Evolutionary conservation across 2,797 vertebrate genomes (phyloP).

Genomic region (Oreortyx pictus): DNA sequence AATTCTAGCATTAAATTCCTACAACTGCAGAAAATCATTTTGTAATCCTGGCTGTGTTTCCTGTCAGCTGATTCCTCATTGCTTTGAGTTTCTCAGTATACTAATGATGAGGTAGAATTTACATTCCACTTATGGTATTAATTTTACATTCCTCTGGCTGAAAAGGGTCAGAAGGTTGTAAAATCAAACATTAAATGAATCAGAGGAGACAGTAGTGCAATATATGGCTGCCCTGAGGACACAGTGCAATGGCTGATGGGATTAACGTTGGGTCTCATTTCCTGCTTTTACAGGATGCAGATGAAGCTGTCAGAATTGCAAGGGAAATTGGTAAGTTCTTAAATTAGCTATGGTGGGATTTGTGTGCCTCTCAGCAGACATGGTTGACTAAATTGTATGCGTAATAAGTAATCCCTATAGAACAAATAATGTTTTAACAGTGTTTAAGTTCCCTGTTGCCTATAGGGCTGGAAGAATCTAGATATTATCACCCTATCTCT

Average conservation of each 20-base stretch:
- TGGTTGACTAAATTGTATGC: constrained; percentile 80
- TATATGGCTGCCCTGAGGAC: constrained; percentile 85
- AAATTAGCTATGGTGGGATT: constrained; percentile 84
- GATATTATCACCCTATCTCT: constrained; percentile 30
- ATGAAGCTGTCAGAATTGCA: constrained; percentile 96
- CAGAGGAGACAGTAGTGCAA: constrained; percentile 85
- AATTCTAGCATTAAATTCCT: constrained; percentile 82
- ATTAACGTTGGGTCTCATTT: constrained; percentile 84
- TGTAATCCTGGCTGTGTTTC: constrained; percentile 79
- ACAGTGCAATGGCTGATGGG: constrained; percentile 83
- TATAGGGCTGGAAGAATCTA: constrained; percentile 61
- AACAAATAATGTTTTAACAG: constrained; percentile 80
- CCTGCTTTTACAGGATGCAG: constrained; percentile 88
- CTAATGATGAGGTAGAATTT: constrained; percentile 86
- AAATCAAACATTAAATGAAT: constrained; percentile 88
- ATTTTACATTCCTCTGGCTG: constrained; percentile 85
- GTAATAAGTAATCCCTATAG: constrained; percentile 79
- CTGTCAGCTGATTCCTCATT: constrained; percentile 81
- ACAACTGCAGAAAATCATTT: constrained; percentile 79
- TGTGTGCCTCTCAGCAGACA: constrained; percentile 82
- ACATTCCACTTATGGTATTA: constrained; percentile 87
- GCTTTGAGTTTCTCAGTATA: constrained; percentile 84
- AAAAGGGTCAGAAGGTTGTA: constrained; percentile 86
- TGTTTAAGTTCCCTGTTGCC: constrained; percentile 73
- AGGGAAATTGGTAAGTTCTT: constrained; percentile 93